Evolutionary conservation across 2,888 invertebrate species (phyloP).

Genomic region (Archips crataeganus): DNA sequence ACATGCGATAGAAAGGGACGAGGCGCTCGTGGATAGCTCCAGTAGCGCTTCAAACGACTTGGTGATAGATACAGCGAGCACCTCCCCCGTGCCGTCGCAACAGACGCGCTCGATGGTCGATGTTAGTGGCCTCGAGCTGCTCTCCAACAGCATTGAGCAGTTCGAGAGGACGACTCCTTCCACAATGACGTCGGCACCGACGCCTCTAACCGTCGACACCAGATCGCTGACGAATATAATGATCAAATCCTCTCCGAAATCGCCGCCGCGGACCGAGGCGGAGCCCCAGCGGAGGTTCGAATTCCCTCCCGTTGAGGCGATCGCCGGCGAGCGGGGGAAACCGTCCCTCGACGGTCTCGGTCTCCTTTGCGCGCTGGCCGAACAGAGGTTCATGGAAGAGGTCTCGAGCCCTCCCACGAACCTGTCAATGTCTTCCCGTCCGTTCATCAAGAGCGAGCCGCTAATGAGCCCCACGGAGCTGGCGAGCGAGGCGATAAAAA

Average conservation of each 20-base stretch:
- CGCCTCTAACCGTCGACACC: conserved; percentile 73
- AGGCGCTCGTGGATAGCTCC: conserved; percentile 69
- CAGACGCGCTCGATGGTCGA: conserved; percentile 83
- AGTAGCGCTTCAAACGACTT: conserved; percentile 79
- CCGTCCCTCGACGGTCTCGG: conserved; percentile 88
- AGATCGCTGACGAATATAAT: conserved; percentile 72
- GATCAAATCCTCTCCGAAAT: conserved; percentile 79
- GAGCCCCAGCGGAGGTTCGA: conserved; percentile 74
- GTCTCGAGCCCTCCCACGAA: conserved; percentile 74
- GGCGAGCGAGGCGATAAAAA: conserved; percentile 62
- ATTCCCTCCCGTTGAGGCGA: conserved; percentile 64
- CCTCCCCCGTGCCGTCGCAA: conserved; percentile 60
- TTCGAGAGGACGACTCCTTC: conserved; percentile 86
- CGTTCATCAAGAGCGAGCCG: conserved; percentile 74
- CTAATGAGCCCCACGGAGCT: conserved; percentile 68
- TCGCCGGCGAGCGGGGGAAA: conserved; percentile 66
- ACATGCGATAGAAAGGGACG: conserved; percentile 76
- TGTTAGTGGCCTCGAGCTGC: conserved; percentile 91
- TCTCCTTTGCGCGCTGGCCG: conserved; percentile 93
- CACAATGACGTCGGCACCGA: conserved; percentile 63
- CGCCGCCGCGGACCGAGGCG: conserved; percentile 70
- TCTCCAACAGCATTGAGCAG: conserved; percentile 94
- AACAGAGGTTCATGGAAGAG: conserved; percentile 93
- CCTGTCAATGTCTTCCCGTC: conserved; percentile 60
- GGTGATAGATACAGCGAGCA: conserved; percentile 77